phyloP scores from a whole-genome alignment of 1,140 invertebrate genomes.

The Panagrolaimus sp. region DNA sequence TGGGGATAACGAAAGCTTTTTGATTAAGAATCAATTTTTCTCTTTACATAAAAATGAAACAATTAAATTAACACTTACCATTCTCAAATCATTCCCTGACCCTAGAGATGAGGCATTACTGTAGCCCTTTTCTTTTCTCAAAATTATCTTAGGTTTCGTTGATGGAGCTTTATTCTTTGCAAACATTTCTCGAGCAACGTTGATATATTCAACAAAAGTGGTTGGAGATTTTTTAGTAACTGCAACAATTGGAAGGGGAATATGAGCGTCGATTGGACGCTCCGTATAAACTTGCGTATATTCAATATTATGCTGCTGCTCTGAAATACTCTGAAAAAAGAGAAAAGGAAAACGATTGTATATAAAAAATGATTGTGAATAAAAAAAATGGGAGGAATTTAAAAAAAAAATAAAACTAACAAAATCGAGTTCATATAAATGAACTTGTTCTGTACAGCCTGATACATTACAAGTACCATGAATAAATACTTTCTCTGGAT shows the following conservation, averaged over 20 bases:
- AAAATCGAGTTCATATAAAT: conserved; percentile 13
- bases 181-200: not conserved
- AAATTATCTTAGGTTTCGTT: too few relatives aligned
- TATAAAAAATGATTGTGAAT: not conserved
- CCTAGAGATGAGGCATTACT: too few relatives aligned
- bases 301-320: not conserved
- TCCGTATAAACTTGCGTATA: too few relatives aligned
- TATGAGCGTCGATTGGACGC: not conserved
- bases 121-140: too few relatives aligned
- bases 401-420: not conserved
- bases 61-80: too few relatives aligned
- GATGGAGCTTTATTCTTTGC: too few relatives aligned
- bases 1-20: too few relatives aligned
- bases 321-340: not conserved
- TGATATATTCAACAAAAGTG: not conserved
- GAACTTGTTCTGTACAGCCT: not conserved
- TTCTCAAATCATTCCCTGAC: too few relatives aligned
- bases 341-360: too few relatives aligned
- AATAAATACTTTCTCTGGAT: not conserved
- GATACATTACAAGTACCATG: not conserved
- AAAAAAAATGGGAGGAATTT: not conserved
- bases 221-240: not conserved
- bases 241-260: not conserved
- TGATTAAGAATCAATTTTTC: too few relatives aligned
- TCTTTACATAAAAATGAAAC: too few relatives aligned